Evolutionary conservation across 2,888 invertebrate species (phyloP).

Genomic region (Callinectes sapidus): DNA sequence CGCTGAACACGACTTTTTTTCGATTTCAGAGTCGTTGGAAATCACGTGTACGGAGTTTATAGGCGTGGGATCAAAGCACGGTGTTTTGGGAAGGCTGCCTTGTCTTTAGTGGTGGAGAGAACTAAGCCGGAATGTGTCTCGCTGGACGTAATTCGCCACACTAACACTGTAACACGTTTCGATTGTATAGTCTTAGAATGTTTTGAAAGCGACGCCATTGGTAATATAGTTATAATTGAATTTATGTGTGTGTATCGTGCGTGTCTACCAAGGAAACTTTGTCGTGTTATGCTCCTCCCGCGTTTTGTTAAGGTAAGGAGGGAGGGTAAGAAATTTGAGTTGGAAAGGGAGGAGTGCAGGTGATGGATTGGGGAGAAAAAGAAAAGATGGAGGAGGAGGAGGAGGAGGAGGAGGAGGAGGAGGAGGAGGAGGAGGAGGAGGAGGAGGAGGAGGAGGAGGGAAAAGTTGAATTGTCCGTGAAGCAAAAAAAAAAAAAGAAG

Average conservation of each 20-base stretch:
- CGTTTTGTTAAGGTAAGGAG: too few relatives aligned
- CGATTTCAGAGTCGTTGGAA: background rate
- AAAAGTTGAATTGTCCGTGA: background rate
- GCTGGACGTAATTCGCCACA: background rate
- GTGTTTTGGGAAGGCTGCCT: too few relatives aligned
- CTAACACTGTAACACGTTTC: too few relatives aligned
- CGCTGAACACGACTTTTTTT: background rate
- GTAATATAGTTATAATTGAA: background rate
- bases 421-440: conserved; percentile 21
- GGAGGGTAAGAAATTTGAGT: background rate
- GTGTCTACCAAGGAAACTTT: too few relatives aligned
- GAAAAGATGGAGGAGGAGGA: background rate
- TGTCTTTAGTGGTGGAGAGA: background rate
- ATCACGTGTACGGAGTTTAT: too few relatives aligned
- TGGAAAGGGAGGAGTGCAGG: background rate
- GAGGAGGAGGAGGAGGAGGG: background rate
- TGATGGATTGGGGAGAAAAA: background rate
- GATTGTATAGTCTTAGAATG: too few relatives aligned
- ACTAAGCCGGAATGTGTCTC: background rate
- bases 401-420: background rate
- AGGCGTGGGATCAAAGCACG: too few relatives aligned
- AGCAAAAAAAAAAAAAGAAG: background rate
- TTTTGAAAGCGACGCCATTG: too few relatives aligned
- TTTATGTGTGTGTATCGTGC: too few relatives aligned
- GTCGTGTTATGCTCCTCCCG: too few relatives aligned